phyloP scores from a whole-genome alignment of 2,113 vertebrate species.

The Cranoglanis bouderius region DNA sequence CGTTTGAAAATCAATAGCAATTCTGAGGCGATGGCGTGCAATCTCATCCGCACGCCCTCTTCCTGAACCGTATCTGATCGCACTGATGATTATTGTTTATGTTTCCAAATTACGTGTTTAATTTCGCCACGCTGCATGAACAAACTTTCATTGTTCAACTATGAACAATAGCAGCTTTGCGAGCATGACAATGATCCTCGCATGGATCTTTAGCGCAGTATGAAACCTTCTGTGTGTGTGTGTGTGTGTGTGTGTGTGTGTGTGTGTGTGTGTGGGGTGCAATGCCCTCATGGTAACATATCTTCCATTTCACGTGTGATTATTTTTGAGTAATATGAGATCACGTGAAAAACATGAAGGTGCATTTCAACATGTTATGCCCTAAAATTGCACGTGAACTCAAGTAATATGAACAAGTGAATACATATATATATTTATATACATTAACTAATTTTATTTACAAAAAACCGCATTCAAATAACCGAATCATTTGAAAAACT shows the following conservation, averaged over 20 bases:
- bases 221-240: not conserved
- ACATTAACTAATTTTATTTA: too few relatives aligned
- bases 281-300: not conserved
- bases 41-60: slow-evolving; percentile 19
- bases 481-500: not conserved
- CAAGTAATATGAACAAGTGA: not conserved
- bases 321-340: not conserved
- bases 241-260: slow-evolving; percentile 22
- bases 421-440: too few relatives aligned
- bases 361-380: not conserved
- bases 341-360: not conserved
- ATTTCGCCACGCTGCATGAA: not conserved
- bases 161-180: slow-evolving; percentile 5
- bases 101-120: slow-evolving; percentile 33
- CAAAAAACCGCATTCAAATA: not conserved
- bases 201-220: not conserved
- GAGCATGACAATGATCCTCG: slow-evolving; percentile 21
- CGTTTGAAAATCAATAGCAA: slow-evolving; percentile 50
- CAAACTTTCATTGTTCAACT: slow-evolving; percentile 39
- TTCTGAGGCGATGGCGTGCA: slow-evolving; percentile 32
- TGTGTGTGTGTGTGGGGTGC: slow-evolving; percentile 3
- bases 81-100: slow-evolving; percentile 48
- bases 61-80: slow-evolving; percentile 39
- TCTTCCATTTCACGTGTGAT: not conserved
- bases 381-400: not conserved